Evolutionary conservation across 2,113 vertebrate species (phyloP), one percentile per base, ranked within the genome.

Genomic region (Dromiciops gliroides): DNA sequence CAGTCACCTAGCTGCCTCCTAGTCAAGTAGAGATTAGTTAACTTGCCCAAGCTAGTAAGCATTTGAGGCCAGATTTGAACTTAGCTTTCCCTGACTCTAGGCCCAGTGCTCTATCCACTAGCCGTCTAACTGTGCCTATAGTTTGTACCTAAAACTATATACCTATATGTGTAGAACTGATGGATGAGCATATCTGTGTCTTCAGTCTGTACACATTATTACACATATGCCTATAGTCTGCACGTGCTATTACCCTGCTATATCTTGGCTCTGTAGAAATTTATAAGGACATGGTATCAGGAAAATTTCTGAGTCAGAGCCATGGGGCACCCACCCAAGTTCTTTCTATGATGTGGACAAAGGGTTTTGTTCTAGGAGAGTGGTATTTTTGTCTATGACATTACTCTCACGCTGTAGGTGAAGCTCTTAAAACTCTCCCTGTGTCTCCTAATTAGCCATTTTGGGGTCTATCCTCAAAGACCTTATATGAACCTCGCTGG

Each of bases 141-240:
- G 0, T 7, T 0, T 7, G 1, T 6, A 1, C 0, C 0, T 0
- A 14, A 48, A 26, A 50, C 37, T 37, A 31, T 24, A 19, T 19
- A 22, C 16, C 51, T 14, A 1, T 49, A 47, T 50, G 50, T 37
- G 51, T 28, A 0, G 37, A 5, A 0, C 26, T 19, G 25, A 1
- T 12, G 16, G 22, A 48, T 53, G 1, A 0, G 16, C n/a, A 12
- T 28, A 1, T 28, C 0, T 1, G 10, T 24, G 6, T 25, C 5
- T 0, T 3, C 3, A 0, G 0, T 6, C 0, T 10, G 0, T n/a
- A 0, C 22, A 12, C 11, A 14, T 22, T 9, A 53, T 26, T 7
- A 2, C 52, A 0, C 0, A 48, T 51, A 12, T 0, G 9, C 48
- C 6, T 0, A 0, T 48, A 0, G 3, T 28, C 19, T 25, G 2